Conservation (phyloP, 1,140 invertebrate genomes). For the Achatina immaculata region DNA sequence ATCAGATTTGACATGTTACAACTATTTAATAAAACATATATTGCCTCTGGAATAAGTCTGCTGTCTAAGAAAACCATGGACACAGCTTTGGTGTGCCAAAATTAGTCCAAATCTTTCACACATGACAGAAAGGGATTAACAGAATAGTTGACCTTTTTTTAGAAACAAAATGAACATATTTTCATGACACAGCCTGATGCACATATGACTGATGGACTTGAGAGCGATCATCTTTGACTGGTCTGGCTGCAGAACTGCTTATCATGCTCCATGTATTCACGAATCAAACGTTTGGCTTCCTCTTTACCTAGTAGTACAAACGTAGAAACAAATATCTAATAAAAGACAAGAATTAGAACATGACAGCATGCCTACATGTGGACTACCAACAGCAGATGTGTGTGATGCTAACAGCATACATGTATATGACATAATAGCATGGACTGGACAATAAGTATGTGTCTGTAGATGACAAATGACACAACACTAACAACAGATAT, state of each 20-base stretch:
- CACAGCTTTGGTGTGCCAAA: too few species aligned
- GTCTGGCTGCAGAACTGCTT: conserved; percentile 32
- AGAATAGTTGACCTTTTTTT: too few species aligned
- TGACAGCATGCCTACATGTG: neutral
- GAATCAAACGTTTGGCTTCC: conserved; percentile 48
- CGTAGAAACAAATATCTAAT: neutral
- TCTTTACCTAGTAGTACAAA: conserved; percentile 44
- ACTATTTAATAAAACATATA: too few species aligned
- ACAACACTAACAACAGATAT: too few species aligned
- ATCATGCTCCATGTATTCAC: conserved; percentile 44
- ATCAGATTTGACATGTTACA: too few species aligned
- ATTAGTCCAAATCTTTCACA: too few species aligned
- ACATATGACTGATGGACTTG: neutral
- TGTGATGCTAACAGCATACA: neutral
- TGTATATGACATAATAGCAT: neutral
- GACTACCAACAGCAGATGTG: neutral
- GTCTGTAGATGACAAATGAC: too few species aligned
- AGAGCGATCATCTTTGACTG: conserved; percentile 25
- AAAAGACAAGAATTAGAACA: neutral
- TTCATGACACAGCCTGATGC: neutral
- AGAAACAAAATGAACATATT: too few species aligned
- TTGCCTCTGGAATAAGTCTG: too few species aligned
- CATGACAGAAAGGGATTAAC: too few species aligned
- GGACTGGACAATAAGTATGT: too few species aligned
- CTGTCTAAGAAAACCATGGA: too few species aligned